Percentiles rank a stretch among this genome's conserved stretches.
phyloP scores from a whole-genome alignment of 2,113 vertebrate genomes.

The Acrocephalus kingi region DNA sequence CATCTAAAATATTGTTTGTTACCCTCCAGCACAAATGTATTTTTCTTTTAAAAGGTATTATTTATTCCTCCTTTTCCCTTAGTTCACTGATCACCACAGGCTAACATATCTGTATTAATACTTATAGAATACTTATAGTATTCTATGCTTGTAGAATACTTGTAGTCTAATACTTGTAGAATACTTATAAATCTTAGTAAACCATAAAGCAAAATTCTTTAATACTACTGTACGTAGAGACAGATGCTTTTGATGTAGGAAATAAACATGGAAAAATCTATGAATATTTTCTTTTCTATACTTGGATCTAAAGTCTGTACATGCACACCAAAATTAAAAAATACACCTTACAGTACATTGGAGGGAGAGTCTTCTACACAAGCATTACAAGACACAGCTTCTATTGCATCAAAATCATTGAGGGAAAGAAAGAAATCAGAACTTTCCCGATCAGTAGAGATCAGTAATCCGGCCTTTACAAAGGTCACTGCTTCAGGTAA shows the following conservation, averaged over 20 bases:
- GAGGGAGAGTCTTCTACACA: background rate
- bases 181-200: background rate
- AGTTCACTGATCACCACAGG: background rate
- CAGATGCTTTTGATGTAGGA: background rate
- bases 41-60: background rate
- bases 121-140: background rate
- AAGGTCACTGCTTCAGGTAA: background rate
- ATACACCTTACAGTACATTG: background rate
- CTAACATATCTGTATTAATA: background rate
- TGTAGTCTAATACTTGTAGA: background rate
- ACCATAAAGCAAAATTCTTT: background rate
- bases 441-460: background rate
- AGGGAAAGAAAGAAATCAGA: background rate
- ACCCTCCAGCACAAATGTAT: fast-evolving
- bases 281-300: background rate
- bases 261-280: background rate
- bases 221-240: background rate
- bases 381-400: background rate
- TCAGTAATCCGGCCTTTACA: background rate
- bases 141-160: too few relatives aligned
- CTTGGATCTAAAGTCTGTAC: background rate
- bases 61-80: background rate
- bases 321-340: background rate
- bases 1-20: background rate
- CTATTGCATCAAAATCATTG: background rate